Evolutionary conservation across 2,113 vertebrate species (phyloP).

Genomic region (Mohoua ochrocephala): DNA sequence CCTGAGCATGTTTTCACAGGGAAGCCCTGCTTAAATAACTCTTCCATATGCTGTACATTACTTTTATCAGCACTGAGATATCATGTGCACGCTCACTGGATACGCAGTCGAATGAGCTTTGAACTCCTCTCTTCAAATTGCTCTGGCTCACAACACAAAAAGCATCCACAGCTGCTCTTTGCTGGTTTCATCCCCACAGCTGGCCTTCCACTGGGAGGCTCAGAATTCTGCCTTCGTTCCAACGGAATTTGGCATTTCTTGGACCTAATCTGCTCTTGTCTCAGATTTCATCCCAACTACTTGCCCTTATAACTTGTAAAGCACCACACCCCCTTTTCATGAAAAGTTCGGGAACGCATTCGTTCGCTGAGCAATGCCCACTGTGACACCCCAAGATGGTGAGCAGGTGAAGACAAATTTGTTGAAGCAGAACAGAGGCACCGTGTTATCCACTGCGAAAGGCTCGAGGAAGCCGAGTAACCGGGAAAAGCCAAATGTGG

Average conservation of each 20-base stretch:
- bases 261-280: not conserved
- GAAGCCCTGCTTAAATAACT: conserved; percentile 1
- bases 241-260: not conserved
- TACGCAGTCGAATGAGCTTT: not conserved
- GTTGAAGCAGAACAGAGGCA: not conserved
- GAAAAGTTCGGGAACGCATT: not conserved
- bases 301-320: not conserved
- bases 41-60: not conserved
- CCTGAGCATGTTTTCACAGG: conserved; percentile 11
- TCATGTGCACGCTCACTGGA: not conserved
- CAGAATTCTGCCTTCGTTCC: not conserved
- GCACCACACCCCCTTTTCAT: not conserved
- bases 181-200: not conserved
- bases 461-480: not conserved
- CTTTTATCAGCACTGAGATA: conserved; percentile 1
- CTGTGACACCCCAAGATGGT: not conserved
- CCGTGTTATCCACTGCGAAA: not conserved
- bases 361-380: accelerated
- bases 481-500: not conserved
- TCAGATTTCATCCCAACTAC: not conserved
- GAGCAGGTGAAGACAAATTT: not conserved
- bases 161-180: not conserved
- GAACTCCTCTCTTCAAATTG: not conserved
- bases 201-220: not conserved
- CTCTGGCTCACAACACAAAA: not conserved